Evolutionary conservation across 2,888 invertebrate species (phyloP), one percentile per base, ranked within the genome.

Genomic region (Pemphredon lugubris): DNA sequence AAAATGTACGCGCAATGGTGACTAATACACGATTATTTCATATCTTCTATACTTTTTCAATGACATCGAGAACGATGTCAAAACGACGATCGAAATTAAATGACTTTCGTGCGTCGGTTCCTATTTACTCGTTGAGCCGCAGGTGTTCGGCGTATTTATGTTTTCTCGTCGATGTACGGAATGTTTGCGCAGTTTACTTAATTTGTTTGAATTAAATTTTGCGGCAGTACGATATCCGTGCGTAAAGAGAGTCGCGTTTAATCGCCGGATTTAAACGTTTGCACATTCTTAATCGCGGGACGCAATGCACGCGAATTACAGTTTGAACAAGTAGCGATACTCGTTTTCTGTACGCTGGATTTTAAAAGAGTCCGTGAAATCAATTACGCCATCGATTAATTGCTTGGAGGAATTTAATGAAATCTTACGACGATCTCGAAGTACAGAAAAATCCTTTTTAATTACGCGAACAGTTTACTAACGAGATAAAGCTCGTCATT

Each of bases 1-100:
- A 81, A 80, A 80, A 80, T 72, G 81, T 80, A 80, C 70, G 80
- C 67, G 70, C 47, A 34, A 50, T 76, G 73, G 79, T 79, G 78
- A 78, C 75, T 47, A 67, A 37, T 57, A 59, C 48, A 53, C 44
- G 40, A 30, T 69, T 69, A 57, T 14, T 34, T 6, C 30, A 55
- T 4, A 14, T 30, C 18, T 7, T 48, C 13, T 45, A 21, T 21
- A 30, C 21, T 14, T n/a, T 11, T 39, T 7, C 16, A 6, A 21
- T 30, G n/a, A 7, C 13, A 1, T 5, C 6, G 20, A 9, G n/a
- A 1, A n/a, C 20, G n/a, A 26, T 34, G 30, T 30, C 30, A 30
- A 20, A 42, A 13, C 26, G 32, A 11, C 5, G 45, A 23, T 65
- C 57, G 23, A 34, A 34, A n/a, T n/a, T 4, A 30, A 58, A 45